Conservation (phyloP, 1,140 invertebrate genomes). For the Zaprionus capensis region DNA sequence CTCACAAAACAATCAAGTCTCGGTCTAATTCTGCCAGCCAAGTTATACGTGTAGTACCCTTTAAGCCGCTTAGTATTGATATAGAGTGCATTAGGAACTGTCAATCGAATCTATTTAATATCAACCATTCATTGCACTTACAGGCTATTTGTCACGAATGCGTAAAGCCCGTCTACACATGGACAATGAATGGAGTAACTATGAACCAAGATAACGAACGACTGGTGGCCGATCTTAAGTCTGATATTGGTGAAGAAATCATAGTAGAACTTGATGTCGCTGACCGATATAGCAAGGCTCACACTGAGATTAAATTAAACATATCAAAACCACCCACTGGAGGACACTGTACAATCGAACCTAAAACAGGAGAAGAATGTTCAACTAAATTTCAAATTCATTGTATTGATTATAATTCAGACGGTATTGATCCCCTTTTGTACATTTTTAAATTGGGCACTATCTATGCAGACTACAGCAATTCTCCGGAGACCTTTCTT, state of each 20-base stretch:
- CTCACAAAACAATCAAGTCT: background rate
- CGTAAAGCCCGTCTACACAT: slow-evolving; percentile 15
- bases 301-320: background rate
- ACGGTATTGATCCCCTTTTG: background rate
- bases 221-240: background rate
- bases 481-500: slow-evolving; percentile 9
- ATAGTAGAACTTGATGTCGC: background rate
- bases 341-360: slow-evolving; percentile 12
- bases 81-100: slow-evolving; percentile 36
- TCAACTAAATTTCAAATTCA: slow-evolving; percentile 17
- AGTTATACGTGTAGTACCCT: background rate
- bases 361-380: slow-evolving; percentile 16
- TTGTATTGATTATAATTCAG: background rate
- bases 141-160: slow-evolving; percentile 18
- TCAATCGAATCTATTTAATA: background rate
- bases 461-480: slow-evolving; percentile 1
- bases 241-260: background rate
- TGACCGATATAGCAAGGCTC: background rate
- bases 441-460: slow-evolving; percentile 16
- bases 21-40: background rate
- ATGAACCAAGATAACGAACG: slow-evolving; percentile 18
- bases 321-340: background rate
- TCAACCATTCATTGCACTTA: slow-evolving; percentile 4
- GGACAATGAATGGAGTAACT: slow-evolving; percentile 13
- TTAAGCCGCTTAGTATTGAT: background rate